A percentile compares a stretch with the other conserved stretches of the same genome.
phyloP scores from a whole-genome alignment of 2,888 invertebrate species.

The Rhaphigaster nebulosa region DNA sequence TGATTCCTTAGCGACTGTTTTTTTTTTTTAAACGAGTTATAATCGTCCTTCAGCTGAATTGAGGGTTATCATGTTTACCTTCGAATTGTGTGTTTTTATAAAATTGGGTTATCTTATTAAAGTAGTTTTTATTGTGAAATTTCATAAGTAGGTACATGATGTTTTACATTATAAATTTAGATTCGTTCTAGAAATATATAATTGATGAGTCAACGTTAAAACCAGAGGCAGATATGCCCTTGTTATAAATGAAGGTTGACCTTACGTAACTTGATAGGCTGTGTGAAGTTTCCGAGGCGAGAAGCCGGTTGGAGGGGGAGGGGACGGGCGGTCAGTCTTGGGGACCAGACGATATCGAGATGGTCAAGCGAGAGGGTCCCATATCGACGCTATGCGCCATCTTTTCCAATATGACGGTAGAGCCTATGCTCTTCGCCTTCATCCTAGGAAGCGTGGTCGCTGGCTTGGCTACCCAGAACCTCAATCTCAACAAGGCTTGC shows the following conservation, averaged over 20 bases:
- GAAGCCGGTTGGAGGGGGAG: not conserved
- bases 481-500: conserved; percentile 89
- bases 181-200: not conserved
- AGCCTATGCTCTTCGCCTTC: conserved; percentile 82
- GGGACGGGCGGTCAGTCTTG: not conserved
- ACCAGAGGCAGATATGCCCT: not conserved
- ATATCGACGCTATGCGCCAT: conserved; percentile 68
- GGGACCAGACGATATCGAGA: not conserved
- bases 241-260: not conserved
- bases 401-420: conserved; percentile 79
- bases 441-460: conserved; percentile 78
- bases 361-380: conserved; percentile 28
- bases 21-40: no score
- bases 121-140: no score
- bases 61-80: no score
- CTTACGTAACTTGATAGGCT: conserved; percentile 67
- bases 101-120: no score
- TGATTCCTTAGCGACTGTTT: no score
- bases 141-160: no score
- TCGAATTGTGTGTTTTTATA: no score
- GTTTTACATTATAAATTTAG: not conserved
- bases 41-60: no score
- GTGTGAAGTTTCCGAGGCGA: not conserved
- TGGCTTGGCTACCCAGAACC: conserved; percentile 84
- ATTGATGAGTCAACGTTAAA: conserved; percentile 66